phyloP scores from a whole-genome alignment of 2,888 invertebrate species.

The Drosophila niveifrons region DNA sequence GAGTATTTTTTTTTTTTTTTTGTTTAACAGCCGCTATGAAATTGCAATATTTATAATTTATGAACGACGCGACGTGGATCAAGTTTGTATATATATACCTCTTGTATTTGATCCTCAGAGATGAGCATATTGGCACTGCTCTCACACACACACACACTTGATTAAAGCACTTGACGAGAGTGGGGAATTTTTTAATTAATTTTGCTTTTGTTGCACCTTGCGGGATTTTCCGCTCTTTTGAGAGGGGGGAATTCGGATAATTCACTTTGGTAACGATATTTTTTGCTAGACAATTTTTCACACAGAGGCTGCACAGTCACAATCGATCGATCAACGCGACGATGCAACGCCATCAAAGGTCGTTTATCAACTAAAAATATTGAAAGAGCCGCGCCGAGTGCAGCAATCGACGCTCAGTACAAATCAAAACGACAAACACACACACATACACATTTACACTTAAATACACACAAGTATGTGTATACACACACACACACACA shows the following conservation, averaged over 20 bases:
- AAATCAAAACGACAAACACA: constrained; percentile 54
- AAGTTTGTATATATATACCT: constrained; percentile 65
- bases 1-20: constrained; percentile 3
- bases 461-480: background rate
- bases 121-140: constrained; percentile 75
- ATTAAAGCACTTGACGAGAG: constrained; percentile 4
- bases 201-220: constrained; percentile 18
- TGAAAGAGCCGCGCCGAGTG: constrained; percentile 67
- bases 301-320: constrained; percentile 39
- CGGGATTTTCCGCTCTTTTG: constrained; percentile 4
- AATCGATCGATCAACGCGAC: constrained; percentile 74
- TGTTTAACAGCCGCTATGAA: constrained; percentile 22
- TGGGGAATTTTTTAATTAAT: background rate
- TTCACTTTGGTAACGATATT: background rate
- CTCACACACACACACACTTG: constrained; percentile 15
- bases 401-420: constrained; percentile 56
- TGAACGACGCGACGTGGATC: constrained; percentile 11
- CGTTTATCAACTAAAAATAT: constrained; percentile 85
- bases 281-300: constrained; percentile 16
- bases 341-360: constrained; percentile 84
- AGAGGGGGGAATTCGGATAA: background rate
- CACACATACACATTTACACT: constrained; percentile 9
- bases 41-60: constrained; percentile 37
- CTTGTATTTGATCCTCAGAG: constrained; percentile 84
- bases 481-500: constrained; percentile 16